phyloP scores from a whole-genome alignment of 2,113 vertebrate species.

The Ciconia boyciana region DNA sequence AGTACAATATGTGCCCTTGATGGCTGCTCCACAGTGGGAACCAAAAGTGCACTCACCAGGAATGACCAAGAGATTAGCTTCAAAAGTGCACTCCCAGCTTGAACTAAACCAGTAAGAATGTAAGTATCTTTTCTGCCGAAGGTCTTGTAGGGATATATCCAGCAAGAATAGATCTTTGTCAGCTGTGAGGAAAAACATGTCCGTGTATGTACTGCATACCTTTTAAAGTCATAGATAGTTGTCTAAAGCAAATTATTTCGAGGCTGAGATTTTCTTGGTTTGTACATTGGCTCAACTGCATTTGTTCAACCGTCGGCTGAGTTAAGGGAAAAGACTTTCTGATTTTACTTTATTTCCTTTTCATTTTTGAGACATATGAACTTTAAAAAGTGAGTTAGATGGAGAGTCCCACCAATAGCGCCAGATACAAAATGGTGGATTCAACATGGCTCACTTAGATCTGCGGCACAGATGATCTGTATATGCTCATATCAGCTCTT shows the following conservation, averaged over 20 bases:
- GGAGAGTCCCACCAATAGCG: neutral
- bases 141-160: neutral
- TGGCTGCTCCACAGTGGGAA: neutral
- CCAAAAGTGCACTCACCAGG: neutral
- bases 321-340: neutral
- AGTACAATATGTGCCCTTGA: neutral
- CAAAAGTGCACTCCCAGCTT: neutral
- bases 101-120: neutral
- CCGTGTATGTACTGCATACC: neutral
- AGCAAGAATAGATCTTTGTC: neutral
- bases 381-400: neutral
- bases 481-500: neutral
- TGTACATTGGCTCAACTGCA: neutral
- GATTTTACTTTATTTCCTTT: neutral
- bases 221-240: neutral
- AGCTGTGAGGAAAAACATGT: neutral
- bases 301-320: neutral
- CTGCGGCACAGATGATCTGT: neutral
- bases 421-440: neutral
- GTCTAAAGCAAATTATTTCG: neutral
- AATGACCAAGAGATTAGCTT: neutral
- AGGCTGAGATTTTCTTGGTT: neutral
- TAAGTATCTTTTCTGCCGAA: neutral
- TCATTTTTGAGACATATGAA: neutral
- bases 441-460: neutral